phyloP scores from a whole-genome alignment of 2,888 invertebrate species.

The Sphaeridia pumilis region DNA sequence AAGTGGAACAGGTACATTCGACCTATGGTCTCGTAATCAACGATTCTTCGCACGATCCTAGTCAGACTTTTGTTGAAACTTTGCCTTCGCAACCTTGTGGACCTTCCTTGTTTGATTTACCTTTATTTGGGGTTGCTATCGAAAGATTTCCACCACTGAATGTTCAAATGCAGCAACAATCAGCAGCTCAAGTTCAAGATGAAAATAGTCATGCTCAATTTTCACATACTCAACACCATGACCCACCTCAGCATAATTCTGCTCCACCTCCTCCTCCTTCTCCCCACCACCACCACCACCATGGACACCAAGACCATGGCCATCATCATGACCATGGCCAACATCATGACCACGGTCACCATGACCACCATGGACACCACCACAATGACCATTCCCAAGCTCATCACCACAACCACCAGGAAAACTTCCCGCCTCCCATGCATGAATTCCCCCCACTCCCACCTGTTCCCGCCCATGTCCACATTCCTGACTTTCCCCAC shows the following conservation, averaged over 20 bases:
- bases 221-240: neutral
- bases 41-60: conserved; percentile 17
- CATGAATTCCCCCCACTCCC: neutral
- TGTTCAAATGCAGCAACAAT: conserved; percentile 18
- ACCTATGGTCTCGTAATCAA: conserved; percentile 25
- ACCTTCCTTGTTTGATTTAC: conserved; percentile 13
- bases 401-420: neutral
- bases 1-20: conserved; percentile 33
- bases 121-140: conserved; percentile 22
- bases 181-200: conserved; percentile 5
- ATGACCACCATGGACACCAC: neutral
- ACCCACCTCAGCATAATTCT: neutral
- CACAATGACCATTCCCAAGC: neutral
- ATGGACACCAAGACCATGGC: conserved; percentile 6
- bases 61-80: conserved; percentile 4
- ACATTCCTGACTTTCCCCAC: neutral
- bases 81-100: conserved; percentile 5
- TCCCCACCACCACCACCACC: neutral
- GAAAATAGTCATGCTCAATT: too few species aligned
- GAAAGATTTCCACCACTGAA: conserved; percentile 27
- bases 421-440: too few species aligned
- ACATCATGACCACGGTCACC: conserved; percentile 1
- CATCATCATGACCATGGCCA: neutral
- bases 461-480: neutral
- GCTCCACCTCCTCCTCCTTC: neutral